Evolutionary conservation across 2,888 invertebrate species (phyloP).

Genomic region (Uropetala carovei): DNA sequence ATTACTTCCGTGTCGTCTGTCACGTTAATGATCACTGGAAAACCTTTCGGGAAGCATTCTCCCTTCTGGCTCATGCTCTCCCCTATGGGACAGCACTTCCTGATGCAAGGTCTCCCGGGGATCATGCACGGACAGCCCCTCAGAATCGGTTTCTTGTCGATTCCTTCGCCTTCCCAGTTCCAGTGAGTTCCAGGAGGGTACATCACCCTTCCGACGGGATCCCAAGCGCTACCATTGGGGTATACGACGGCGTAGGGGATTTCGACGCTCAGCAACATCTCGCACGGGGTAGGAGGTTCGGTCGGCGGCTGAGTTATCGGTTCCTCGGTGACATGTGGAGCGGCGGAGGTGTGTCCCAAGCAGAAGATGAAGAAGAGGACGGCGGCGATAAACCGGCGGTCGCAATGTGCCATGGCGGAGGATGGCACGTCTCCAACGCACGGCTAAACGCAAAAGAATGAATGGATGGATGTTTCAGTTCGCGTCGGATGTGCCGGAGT

Average conservation of each 20-base stretch:
- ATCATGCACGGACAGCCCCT: slow-evolving; percentile 30
- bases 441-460: too few species aligned
- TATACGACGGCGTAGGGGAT: slow-evolving; percentile 6
- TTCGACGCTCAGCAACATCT: not conserved
- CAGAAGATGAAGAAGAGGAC: too few species aligned
- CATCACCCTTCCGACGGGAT: not conserved
- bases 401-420: too few species aligned
- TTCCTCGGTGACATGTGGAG: too few species aligned
- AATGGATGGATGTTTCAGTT: too few species aligned
- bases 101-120: not conserved
- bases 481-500: too few species aligned
- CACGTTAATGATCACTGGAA: not conserved
- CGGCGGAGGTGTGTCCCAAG: too few species aligned
- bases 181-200: slow-evolving; percentile 35
- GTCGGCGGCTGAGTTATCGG: too few species aligned
- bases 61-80: not conserved
- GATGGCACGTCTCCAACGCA: too few species aligned
- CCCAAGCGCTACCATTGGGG: not conserved
- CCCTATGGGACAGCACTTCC: slow-evolving; percentile 14
- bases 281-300: not conserved
- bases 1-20: not conserved
- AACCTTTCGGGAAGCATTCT: not conserved
- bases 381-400: too few species aligned
- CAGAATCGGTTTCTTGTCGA: not conserved
- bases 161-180: not conserved